phyloP scores from a whole-genome alignment of 2,888 invertebrate species.

The Cetonia aurata region DNA sequence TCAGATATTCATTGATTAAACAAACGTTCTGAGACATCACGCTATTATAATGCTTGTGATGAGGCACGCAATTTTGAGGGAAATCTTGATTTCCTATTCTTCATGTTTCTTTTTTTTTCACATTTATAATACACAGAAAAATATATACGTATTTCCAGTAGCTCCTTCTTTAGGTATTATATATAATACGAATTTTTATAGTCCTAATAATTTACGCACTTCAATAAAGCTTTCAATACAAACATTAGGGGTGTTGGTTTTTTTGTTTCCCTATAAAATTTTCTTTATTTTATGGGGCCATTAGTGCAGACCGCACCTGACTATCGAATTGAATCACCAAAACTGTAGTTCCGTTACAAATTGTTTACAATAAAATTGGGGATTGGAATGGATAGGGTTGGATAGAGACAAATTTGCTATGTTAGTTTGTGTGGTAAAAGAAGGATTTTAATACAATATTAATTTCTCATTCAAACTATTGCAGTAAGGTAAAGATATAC shows the following conservation, averaged over 20 bases:
- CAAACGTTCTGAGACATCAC: conserved; percentile 6
- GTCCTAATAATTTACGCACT: too few species aligned
- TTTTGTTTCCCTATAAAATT: neutral
- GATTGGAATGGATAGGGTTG: too few species aligned
- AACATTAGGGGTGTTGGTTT: conserved; percentile 19
- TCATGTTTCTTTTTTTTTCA: too few species aligned
- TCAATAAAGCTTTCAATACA: conserved; percentile 25
- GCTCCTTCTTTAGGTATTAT: too few species aligned
- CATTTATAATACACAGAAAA: neutral
- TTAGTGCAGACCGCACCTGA: conserved; percentile 12
- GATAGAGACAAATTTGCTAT: too few species aligned
- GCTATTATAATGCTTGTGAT: conserved; percentile 7
- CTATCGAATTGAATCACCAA: neutral
- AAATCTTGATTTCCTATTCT: too few species aligned
- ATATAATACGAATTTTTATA: neutral
- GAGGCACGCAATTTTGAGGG: conserved; percentile 6
- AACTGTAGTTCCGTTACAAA: conserved; percentile 15
- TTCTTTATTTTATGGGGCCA: conserved; percentile 4
- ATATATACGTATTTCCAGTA: neutral
- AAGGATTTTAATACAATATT: too few species aligned
- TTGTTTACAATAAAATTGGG: conserved; percentile 7
- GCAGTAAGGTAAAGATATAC: too few species aligned
- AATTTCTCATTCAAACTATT: too few species aligned
- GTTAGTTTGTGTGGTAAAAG: too few species aligned
- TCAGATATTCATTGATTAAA: conserved; percentile 21